Conservation (phyloP, 2,113 vertebrate genomes). For the Panurus biarmicus region DNA sequence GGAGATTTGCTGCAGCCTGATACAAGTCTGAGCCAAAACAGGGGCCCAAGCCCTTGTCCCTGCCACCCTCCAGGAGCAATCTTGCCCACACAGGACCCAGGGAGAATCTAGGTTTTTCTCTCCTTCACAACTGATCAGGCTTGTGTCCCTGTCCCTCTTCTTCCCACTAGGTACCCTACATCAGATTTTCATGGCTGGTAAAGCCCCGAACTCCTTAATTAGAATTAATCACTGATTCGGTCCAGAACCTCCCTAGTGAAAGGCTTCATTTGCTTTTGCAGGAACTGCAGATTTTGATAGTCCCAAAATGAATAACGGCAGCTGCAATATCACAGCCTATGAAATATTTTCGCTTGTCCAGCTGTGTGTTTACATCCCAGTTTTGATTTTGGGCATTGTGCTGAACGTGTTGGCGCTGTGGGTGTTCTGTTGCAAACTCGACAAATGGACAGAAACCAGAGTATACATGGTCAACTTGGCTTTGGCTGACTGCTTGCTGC, state of each 20-base stretch:
- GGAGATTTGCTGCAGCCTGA: neutral
- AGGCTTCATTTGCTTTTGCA: slow-evolving; percentile 1
- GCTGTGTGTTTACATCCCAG: neutral
- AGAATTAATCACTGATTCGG: neutral
- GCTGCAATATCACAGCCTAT: neutral
- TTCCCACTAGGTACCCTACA: neutral
- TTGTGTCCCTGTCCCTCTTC: neutral
- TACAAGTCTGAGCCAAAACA: neutral
- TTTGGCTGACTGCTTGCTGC: slow-evolving; percentile 63
- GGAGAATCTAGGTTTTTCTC: neutral
- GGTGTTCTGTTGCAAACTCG: slow-evolving; percentile 62
- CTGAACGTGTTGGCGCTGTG: slow-evolving; percentile 64
- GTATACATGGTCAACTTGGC: slow-evolving; percentile 73
- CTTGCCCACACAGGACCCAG: fast-evolving
- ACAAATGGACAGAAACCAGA: slow-evolving; percentile 69
- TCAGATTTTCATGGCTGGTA: neutral
- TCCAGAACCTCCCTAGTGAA: neutral
- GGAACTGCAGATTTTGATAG: neutral
- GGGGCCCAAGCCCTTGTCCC: neutral
- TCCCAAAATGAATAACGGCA: neutral
- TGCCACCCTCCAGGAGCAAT: fast-evolving
- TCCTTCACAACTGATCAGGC: neutral
- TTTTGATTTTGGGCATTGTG: slow-evolving; percentile 47
- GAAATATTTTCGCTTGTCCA: slow-evolving; percentile 8
- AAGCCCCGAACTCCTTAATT: neutral